A percentile compares a stretch with the other conserved stretches of the same genome.
Conservation (phyloP, 1,140 invertebrate genomes). For the Drosophila lini region DNA sequence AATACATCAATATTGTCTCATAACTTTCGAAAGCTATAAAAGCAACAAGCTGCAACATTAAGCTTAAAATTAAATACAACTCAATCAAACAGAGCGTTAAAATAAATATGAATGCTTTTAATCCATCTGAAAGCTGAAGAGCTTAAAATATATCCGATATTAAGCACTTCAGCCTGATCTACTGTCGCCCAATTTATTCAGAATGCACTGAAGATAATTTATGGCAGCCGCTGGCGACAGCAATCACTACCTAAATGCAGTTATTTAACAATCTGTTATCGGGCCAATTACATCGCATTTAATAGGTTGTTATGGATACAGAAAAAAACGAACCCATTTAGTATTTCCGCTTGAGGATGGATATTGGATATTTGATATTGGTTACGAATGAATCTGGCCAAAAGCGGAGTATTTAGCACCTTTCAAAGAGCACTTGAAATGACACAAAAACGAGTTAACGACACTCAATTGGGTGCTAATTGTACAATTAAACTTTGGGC, state of each 20-base stretch:
- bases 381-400: not conserved
- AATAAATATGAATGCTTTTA: slow-evolving; percentile 9
- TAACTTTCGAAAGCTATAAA: not conserved
- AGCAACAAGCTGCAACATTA: not conserved
- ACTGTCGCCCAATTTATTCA: slow-evolving; percentile 8
- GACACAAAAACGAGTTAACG: slow-evolving; percentile 73
- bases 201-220: slow-evolving; percentile 19
- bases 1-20: not conserved
- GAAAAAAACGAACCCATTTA: slow-evolving; percentile 11
- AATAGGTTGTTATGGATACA: slow-evolving; percentile 2
- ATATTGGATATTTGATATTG: slow-evolving; percentile 7
- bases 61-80: slow-evolving; percentile 19
- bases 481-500: slow-evolving; percentile 72
- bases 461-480: slow-evolving; percentile 81
- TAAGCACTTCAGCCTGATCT: slow-evolving; percentile 14
- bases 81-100: slow-evolving; percentile 14
- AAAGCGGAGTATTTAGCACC: slow-evolving; percentile 54
- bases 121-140: slow-evolving; percentile 3
- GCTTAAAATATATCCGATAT: slow-evolving; percentile 24
- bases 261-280: slow-evolving; percentile 42
- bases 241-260: slow-evolving; percentile 20
- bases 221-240: slow-evolving; percentile 6
- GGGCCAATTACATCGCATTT: slow-evolving; percentile 18
- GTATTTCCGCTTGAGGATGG: slow-evolving; percentile 9
- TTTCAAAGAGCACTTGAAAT: slow-evolving; percentile 61